phyloP scores from a whole-genome alignment of 2,113 vertebrate species.

The Hippopotamus amphibius region DNA sequence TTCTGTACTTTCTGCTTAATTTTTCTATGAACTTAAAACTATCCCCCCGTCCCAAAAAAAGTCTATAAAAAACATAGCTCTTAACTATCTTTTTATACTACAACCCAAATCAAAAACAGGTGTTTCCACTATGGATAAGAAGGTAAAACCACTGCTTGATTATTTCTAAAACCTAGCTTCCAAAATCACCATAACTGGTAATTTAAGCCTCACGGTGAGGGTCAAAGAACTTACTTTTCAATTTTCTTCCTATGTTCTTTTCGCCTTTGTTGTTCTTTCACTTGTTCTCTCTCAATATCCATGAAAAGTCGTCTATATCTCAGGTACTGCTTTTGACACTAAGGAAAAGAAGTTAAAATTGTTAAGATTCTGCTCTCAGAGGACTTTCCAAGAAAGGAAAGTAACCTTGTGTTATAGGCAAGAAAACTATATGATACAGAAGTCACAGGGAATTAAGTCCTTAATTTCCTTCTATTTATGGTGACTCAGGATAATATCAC shows the following conservation, averaged over 20 bases:
- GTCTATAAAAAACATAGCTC: background rate
- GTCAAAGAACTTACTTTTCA: constrained; percentile 84
- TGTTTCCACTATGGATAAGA: constrained; percentile 4
- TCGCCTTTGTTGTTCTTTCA: constrained; percentile 89
- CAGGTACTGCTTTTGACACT: constrained; percentile 92
- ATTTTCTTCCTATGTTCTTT: constrained; percentile 89
- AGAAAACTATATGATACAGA: constrained; percentile 39
- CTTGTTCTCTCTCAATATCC: constrained; percentile 91
- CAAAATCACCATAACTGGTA: constrained; percentile 39
- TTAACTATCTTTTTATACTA: constrained; percentile 12
- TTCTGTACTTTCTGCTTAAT: background rate
- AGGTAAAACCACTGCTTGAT: constrained; percentile 28
- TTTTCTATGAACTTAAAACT: constrained; percentile 13
- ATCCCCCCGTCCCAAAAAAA: background rate
- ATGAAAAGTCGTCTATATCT: constrained; percentile 91
- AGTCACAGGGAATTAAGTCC: background rate
- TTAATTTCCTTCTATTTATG: constrained; percentile 24
- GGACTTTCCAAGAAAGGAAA: constrained; percentile 57
- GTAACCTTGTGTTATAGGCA: constrained; percentile 15
- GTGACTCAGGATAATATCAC: constrained; percentile 24
- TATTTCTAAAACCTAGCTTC: constrained; percentile 45
- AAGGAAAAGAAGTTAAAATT: constrained; percentile 47
- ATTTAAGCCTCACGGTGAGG: constrained; percentile 17
- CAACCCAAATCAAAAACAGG: constrained; percentile 24
- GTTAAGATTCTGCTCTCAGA: constrained; percentile 42